These are phyloP conservation scores for Hofmannophila pseudospretella DNA, from an alignment of 2,888 invertebrate species.

Conservation along the genomic window DNA sequence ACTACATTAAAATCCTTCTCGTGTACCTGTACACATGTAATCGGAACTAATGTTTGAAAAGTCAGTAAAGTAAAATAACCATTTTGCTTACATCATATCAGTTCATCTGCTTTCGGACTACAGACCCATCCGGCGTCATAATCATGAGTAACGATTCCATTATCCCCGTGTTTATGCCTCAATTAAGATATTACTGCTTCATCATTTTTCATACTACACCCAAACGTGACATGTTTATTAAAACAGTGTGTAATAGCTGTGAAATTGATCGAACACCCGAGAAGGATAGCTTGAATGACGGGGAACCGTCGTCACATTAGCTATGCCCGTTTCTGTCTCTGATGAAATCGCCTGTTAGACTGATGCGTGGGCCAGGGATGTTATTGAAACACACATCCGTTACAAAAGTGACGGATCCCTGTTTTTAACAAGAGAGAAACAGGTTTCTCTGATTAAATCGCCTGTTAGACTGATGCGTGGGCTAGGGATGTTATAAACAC, in stretches of 20 bases:
- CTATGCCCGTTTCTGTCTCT: conserved; percentile 23
- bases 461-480: conserved; percentile 25
- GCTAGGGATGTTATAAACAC: background rate
- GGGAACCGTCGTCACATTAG: conserved; percentile 26
- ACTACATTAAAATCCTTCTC: no score
- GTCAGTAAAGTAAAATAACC: background rate
- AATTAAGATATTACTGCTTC: background rate
- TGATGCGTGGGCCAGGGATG: no score
- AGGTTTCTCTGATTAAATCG: conserved; percentile 33
- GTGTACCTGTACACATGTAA: no score
- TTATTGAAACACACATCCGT: no score
- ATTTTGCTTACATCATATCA: no score
- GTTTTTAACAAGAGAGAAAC: no score
- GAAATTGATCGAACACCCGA: conserved; percentile 12
- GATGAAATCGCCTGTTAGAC: conserved; percentile 33
- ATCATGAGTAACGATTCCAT: conserved; percentile 3
- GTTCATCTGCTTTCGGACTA: background rate
- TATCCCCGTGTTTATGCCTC: conserved; percentile 1
- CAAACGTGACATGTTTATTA: background rate
- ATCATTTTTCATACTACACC: background rate
- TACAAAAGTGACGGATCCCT: no score
- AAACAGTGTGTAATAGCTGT: background rate
- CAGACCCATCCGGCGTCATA: conserved; percentile 1
- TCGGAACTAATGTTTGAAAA: no score
- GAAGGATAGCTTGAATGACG: conserved; percentile 14